Percentiles rank a stretch among this genome's conserved stretches.
phyloP scores from a whole-genome alignment of 2,797 vertebrate species.

The Iguana delicatissima region DNA sequence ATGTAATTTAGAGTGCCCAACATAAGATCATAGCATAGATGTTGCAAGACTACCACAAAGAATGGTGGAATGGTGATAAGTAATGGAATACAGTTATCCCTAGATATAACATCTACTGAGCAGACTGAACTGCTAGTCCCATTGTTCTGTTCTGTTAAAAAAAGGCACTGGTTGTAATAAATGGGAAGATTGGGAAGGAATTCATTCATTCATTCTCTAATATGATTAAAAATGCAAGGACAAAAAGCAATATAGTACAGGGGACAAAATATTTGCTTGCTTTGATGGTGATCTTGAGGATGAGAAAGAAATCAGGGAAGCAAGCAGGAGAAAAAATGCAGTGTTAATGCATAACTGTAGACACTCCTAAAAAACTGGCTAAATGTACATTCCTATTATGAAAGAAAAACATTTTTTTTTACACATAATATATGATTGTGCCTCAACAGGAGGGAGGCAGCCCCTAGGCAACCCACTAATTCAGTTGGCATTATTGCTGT shows the following conservation, averaged over 20 bases:
- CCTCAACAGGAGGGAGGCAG: neutral
- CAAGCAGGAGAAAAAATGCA: neutral
- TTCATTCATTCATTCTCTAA: neutral
- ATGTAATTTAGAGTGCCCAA: neutral
- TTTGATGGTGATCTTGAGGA: neutral
- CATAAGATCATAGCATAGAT: neutral
- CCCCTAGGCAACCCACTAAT: neutral
- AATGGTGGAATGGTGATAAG: neutral
- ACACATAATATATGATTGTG: neutral
- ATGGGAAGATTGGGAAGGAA: neutral
- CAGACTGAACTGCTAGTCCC: fast-evolving
- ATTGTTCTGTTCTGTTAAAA: neutral
- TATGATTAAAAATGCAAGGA: neutral
- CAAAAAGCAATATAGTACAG: neutral
- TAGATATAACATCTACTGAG: neutral
- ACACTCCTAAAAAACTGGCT: neutral
- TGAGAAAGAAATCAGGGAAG: neutral
- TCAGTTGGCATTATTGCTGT: neutral
- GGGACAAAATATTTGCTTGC: neutral
- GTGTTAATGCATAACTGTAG: neutral
- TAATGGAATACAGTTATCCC: neutral
- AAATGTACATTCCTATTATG: neutral
- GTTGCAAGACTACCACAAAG: neutral
- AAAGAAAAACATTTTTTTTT: neutral
- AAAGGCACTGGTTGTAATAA: neutral